Conservation (phyloP, 1,140 invertebrate species). For the Bicyclus anynana region DNA sequence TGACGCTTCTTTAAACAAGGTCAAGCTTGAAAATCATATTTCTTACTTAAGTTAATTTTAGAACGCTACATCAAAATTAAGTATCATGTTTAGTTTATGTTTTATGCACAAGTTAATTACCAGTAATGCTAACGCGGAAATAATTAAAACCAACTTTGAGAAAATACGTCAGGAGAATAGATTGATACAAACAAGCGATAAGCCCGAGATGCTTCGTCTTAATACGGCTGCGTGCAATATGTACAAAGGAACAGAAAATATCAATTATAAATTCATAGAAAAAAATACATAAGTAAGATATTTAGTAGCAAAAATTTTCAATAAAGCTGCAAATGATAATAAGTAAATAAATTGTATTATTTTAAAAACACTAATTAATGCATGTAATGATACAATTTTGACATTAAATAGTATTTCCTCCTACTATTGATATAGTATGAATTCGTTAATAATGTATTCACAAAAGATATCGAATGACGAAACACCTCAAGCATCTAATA, state of each 20-base stretch:
- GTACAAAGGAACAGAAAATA: not conserved
- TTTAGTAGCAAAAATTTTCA: no score
- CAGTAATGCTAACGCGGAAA: constrained; percentile 12
- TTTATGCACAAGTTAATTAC: not conserved
- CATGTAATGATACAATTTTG: no score
- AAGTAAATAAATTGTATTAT: no score
- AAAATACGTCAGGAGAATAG: constrained; percentile 40
- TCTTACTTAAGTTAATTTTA: no score
- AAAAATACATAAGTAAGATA: no score
- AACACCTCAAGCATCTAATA: not conserved
- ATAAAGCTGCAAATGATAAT: no score
- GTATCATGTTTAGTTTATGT: not conserved
- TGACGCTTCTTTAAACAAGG: not conserved
- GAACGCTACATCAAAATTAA: not conserved
- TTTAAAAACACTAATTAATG: no score
- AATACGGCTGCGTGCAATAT: no score
- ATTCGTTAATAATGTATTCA: not conserved
- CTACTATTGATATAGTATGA: no score
- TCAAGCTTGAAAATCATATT: no score
- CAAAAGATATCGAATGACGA: not conserved
- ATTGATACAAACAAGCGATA: constrained; percentile 22
- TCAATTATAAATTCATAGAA: no score
- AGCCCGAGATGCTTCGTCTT: not conserved
- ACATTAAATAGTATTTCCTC: no score
- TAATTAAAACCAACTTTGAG: constrained; percentile 65